phyloP scores from a whole-genome alignment of 2,113 vertebrate genomes.

The Aspidoscelis tigris region DNA sequence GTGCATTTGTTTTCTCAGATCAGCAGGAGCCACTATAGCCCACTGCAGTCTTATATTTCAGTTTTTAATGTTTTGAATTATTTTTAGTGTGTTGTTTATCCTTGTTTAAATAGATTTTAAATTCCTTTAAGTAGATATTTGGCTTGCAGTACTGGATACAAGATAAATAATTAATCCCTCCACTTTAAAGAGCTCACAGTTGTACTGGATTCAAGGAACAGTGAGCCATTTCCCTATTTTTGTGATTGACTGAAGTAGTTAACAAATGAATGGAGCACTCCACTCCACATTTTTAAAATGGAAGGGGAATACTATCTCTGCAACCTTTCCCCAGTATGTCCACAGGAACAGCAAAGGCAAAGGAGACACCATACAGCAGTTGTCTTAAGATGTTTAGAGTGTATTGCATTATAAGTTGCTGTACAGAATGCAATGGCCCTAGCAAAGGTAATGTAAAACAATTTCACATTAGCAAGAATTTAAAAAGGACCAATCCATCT shows the following conservation, averaged over 20 bases:
- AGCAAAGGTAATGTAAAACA: neutral
- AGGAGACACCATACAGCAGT: too few species aligned
- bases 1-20: too few species aligned
- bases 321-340: neutral
- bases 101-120: too few species aligned
- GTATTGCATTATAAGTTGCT: neutral
- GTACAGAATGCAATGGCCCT: neutral
- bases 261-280: neutral
- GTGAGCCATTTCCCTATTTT: too few species aligned
- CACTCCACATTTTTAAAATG: neutral
- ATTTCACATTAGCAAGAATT: neutral
- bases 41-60: too few species aligned
- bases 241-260: neutral
- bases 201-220: neutral
- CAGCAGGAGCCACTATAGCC: too few species aligned
- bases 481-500: neutral
- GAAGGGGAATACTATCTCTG: neutral
- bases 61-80: too few species aligned
- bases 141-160: too few species aligned
- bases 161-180: too few species aligned
- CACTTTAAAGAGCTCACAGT: neutral
- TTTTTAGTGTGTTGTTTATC: too few species aligned
- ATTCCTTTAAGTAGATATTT: too few species aligned
- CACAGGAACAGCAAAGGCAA: neutral
- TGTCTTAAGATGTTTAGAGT: neutral